A percentile compares a stretch with the other conserved stretches of the same genome.
phyloP scores from a whole-genome alignment of 2,888 invertebrate species.

The Chaetoderma sp. region DNA sequence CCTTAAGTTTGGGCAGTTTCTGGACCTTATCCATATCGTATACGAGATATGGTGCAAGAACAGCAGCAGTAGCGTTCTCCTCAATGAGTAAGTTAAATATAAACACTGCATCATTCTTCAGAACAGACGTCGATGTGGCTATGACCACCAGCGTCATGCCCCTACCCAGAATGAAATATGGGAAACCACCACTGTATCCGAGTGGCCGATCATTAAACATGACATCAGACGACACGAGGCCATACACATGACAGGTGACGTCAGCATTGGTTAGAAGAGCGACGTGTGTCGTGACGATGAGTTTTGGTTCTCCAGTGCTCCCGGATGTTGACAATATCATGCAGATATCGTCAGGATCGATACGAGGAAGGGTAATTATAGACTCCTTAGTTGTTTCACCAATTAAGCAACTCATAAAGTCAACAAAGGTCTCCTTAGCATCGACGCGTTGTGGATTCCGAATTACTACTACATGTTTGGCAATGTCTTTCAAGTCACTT shows the following conservation, averaged over 20 bases:
- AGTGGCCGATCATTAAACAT: constrained; percentile 12
- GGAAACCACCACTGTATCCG: constrained; percentile 4
- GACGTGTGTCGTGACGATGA: constrained; percentile 4
- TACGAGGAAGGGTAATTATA: background rate
- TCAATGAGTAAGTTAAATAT: background rate
- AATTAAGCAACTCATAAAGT: background rate
- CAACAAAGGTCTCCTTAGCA: too few relatives aligned
- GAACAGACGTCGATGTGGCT: background rate
- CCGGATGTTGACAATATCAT: constrained; percentile 16
- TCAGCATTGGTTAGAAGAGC: background rate
- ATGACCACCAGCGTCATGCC: background rate
- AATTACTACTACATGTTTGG: background rate
- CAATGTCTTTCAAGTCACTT: background rate
- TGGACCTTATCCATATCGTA: background rate
- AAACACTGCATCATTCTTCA: background rate
- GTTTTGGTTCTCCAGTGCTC: constrained; percentile 20
- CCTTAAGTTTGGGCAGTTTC: background rate
- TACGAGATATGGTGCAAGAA: background rate
- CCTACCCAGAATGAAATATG: background rate
- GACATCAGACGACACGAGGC: background rate
- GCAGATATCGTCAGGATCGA: constrained; percentile 15
- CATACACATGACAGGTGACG: background rate
- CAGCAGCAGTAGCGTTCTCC: background rate
- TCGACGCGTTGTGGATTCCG: too few relatives aligned
- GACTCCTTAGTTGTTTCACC: background rate